Evolutionary conservation across 1,140 invertebrate genomes (phyloP).

Genomic region (Helicoverpa armigera): DNA sequence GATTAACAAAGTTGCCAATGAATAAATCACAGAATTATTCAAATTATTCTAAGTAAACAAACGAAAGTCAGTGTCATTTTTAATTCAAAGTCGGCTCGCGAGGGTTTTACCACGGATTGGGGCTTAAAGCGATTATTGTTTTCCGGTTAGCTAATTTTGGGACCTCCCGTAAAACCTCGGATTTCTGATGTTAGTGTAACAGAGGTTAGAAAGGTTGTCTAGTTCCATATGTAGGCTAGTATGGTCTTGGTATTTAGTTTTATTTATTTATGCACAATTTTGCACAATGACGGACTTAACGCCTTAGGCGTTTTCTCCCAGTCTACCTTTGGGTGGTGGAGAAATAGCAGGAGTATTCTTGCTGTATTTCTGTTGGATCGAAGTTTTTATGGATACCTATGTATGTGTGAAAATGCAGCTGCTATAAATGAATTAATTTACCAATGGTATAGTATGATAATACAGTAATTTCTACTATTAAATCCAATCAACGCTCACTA

Average conservation of each 20-base stretch:
- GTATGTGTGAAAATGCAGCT: too few species aligned
- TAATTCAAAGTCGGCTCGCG: conserved; percentile 23
- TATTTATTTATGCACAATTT: not conserved
- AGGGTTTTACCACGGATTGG: conserved; percentile 10
- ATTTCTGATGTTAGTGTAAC: conserved; percentile 27
- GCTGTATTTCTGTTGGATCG: too few species aligned
- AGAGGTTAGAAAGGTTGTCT: conserved; percentile 8
- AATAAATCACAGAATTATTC: conserved; percentile 33
- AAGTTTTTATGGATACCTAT: too few species aligned
- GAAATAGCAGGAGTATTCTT: too few species aligned
- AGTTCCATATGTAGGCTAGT: not conserved
- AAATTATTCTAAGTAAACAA: conserved; percentile 20
- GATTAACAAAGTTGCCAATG: conserved; percentile 22
- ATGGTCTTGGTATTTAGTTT: not conserved
- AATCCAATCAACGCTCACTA: too few species aligned
- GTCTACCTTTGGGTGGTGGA: too few species aligned
- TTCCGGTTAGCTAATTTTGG: conserved; percentile 39
- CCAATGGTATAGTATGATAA: too few species aligned
- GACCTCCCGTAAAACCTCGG: conserved; percentile 19
- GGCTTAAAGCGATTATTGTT: conserved; percentile 50
- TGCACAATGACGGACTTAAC: too few species aligned
- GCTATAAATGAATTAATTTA: too few species aligned
- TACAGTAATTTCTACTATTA: too few species aligned
- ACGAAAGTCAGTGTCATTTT: conserved; percentile 32
- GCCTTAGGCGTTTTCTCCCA: too few species aligned